These are phyloP conservation scores for Gymnobelideus leadbeateri DNA, from an alignment of 2,113 vertebrate species.

Conservation along the genomic window DNA sequence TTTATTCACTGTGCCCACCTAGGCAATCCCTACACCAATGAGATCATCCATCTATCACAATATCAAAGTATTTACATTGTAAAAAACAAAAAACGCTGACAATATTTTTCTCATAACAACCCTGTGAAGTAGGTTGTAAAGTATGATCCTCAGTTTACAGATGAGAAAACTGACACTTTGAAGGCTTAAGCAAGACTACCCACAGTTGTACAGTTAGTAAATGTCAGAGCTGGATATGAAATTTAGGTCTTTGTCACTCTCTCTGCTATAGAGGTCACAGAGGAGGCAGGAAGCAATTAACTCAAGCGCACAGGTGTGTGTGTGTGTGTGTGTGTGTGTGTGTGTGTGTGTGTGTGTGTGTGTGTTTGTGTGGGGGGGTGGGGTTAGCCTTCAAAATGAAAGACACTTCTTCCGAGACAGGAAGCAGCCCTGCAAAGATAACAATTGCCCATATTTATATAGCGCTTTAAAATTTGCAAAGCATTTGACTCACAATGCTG, in stretches of 20 bases:
- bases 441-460: background rate
- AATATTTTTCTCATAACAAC: background rate
- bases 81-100: background rate
- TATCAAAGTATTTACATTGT: background rate
- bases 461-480: background rate
- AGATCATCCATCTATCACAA: background rate
- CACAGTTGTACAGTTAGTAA: background rate
- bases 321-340: background rate
- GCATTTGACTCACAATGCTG: background rate
- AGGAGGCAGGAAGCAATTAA: background rate
- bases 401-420: background rate
- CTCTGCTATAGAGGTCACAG: background rate
- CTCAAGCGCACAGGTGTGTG: background rate
- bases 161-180: background rate
- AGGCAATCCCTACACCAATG: background rate
- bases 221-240: background rate
- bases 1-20: background rate
- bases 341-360: no score
- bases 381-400: background rate
- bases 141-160: background rate
- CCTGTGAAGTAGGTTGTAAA: background rate
- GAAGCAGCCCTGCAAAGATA: background rate
- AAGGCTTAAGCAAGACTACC: background rate
- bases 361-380: no score
- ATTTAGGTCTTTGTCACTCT: background rate